Percentiles rank a stretch among this genome's conserved stretches.
These are phyloP conservation scores for Lineus longissimus DNA, from an alignment of 1,140 invertebrate species.

Conservation along the genomic window DNA sequence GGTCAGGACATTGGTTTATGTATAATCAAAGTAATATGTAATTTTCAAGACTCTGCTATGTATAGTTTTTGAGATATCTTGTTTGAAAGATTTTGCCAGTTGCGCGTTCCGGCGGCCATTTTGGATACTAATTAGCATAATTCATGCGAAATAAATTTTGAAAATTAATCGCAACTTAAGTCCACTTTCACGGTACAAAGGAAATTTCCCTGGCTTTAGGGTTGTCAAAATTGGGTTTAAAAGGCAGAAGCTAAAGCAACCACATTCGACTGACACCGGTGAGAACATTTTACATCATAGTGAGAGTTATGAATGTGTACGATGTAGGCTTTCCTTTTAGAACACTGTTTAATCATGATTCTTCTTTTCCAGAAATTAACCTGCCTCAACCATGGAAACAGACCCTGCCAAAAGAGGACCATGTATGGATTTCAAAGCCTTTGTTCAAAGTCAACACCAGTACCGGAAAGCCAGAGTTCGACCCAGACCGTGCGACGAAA, in stretches of 20 bases:
- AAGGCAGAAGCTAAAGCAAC: too few species aligned
- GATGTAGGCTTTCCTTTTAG: too few species aligned
- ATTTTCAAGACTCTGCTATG: neutral
- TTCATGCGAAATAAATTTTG: neutral
- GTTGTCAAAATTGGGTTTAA: too few species aligned
- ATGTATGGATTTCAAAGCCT: neutral
- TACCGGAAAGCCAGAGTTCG: neutral
- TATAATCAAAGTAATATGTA: slow-evolving; percentile 1
- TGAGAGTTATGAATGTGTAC: too few species aligned
- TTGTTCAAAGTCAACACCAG: neutral
- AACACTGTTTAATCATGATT: too few species aligned
- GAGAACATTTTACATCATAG: too few species aligned
- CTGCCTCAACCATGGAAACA: neutral
- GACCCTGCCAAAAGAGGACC: neutral
- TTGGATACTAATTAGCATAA: slow-evolving; percentile 11
- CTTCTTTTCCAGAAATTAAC: too few species aligned
- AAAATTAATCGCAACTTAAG: too few species aligned
- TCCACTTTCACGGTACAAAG: too few species aligned
- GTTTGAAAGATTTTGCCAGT: slow-evolving; percentile 1
- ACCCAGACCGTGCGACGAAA: neutral
- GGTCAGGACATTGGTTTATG: neutral
- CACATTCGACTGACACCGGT: too few species aligned
- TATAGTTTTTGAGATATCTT: slow-evolving; percentile 11
- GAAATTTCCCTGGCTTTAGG: too few species aligned
- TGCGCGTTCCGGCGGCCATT: slow-evolving; percentile 1